phyloP scores from a whole-genome alignment of 1,140 invertebrate species.

The Plodia interpunctella region DNA sequence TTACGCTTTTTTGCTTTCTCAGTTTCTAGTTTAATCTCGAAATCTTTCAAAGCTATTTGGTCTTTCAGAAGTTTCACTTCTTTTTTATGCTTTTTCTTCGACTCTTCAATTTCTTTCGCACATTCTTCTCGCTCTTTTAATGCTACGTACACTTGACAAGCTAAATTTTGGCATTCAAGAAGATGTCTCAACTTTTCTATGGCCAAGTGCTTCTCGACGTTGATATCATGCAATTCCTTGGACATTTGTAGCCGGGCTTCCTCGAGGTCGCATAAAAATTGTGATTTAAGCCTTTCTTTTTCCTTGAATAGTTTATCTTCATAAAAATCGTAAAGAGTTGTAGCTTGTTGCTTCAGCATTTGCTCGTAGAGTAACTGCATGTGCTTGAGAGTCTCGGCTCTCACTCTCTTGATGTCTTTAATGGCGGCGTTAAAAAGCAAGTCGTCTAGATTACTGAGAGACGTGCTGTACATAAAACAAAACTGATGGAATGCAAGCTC shows the following conservation, averaged over 20 bases:
- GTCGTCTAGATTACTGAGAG: constrained; percentile 46
- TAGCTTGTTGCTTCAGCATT: constrained; percentile 48
- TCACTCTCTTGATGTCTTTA: constrained; percentile 40
- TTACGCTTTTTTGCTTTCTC: constrained; percentile 45
- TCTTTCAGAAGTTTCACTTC: constrained; percentile 37
- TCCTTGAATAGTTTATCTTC: constrained; percentile 37
- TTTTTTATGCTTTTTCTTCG: constrained; percentile 47
- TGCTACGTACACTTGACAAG: constrained; percentile 64
- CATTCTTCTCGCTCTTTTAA: constrained; percentile 56
- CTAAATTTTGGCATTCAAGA: constrained; percentile 56
- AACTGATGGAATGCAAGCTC: constrained; percentile 51
- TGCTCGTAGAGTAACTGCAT: constrained; percentile 39
- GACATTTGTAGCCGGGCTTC: constrained; percentile 26
- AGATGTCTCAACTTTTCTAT: constrained; percentile 50
- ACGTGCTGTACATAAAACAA: constrained; percentile 39
- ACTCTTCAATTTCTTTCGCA: constrained; percentile 36
- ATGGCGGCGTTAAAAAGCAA: constrained; percentile 41
- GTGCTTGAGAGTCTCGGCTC: constrained; percentile 33
- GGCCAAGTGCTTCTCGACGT: constrained; percentile 54
- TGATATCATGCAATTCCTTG: constrained; percentile 50
- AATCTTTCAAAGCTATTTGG: constrained; percentile 40
- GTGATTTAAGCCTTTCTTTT: constrained; percentile 37
- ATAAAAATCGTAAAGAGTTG: constrained; percentile 44
- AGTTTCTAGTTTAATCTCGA: constrained; percentile 42
- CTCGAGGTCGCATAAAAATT: constrained; percentile 43